These are phyloP conservation scores for Branchipolynoe longqiensis DNA, from an alignment of 2,888 invertebrate genomes.

Conservation along the genomic window DNA sequence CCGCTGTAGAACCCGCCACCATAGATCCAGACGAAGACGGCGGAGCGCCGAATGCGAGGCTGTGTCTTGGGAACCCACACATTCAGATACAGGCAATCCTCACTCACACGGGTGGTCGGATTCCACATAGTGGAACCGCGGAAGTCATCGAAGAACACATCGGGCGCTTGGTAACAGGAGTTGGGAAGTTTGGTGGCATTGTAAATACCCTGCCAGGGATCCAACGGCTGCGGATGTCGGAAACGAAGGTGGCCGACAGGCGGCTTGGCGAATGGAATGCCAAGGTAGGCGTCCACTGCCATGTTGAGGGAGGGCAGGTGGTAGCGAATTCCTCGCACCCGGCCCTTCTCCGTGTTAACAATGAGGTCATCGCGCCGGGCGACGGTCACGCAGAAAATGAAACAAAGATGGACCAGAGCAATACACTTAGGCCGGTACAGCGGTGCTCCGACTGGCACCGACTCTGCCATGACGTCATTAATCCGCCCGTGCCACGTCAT, in stretches of 20 bases:
- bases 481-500: conserved; percentile 38
- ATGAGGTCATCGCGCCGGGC: conserved; percentile 64
- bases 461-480: conserved; percentile 49
- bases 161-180: conserved; percentile 69
- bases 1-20: conserved; percentile 89
- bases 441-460: conserved; percentile 17
- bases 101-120: conserved; percentile 93
- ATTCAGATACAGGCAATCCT: conserved; percentile 97
- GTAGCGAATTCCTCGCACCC: conserved; percentile 65
- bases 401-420: conserved; percentile 28
- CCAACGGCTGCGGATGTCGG: conserved; percentile 75
- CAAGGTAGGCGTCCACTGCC: conserved; percentile 76
- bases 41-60: conserved; percentile 83
- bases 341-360: conserved; percentile 65
- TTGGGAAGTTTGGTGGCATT: conserved; percentile 85
- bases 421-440: conserved; percentile 3
- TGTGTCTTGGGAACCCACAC: conserved; percentile 89
- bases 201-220: conserved; percentile 84
- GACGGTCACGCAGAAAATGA: conserved; percentile 36
- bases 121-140: conserved; percentile 92
- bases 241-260: conserved; percentile 85
- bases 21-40: conserved; percentile 95
- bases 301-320: conserved; percentile 63
- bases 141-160: conserved; percentile 65
- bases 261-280: conserved; percentile 82